Base-by-base conservation (phyloP, 2,113 vertebrate species). In the Brachirus orientalis region DNA sequence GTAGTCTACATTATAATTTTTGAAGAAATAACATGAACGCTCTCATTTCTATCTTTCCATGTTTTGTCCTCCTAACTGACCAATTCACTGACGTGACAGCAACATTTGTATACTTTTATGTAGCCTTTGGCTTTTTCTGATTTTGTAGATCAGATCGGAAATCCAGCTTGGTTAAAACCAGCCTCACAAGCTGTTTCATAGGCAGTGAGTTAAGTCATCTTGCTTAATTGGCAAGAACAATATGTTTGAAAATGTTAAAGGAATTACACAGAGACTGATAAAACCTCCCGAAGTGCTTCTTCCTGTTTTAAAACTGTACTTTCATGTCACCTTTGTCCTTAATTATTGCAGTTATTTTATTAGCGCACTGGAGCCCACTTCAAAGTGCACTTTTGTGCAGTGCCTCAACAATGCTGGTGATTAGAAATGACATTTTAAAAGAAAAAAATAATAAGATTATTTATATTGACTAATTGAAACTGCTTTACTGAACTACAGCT, bases 361-460 rank as follows among this genome's bases (percentile, higher is more conserved):
- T 70, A 79, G 18, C 16, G 9, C 12, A 67, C 33, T 0, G 1
- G 18, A 66, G 18, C 22, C 52, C 1, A 10, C 61, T 83, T 80
- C 40, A 80, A 76, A 82, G 50, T 48, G 65, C 58, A 65, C 4
- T 44, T 19, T 55, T 66, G 63, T 57, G 37, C 53, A 17, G 51
- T 22, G 51, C 65, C 45, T 74, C 17, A 16, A 46, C 67, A 75
- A 76, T 72, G 45, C 45, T 6, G n/a, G 45, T 64, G 46, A 79
- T 88, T 84, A 87, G 40, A 76, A 86, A 77, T 87, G 67, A 83
- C 85, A 87, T 88, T 90, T 86, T 59, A 77, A 85, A 79, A 55
- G 20, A 60, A 66, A 54, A 73, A 35, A 44, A 69, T 13, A 11
- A 35, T 46, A 59, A 69, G n/a, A n/a, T n/a, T n/a, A 67, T 71